Conservation (phyloP, 2,888 invertebrate genomes). For the Cantharis rufa region DNA sequence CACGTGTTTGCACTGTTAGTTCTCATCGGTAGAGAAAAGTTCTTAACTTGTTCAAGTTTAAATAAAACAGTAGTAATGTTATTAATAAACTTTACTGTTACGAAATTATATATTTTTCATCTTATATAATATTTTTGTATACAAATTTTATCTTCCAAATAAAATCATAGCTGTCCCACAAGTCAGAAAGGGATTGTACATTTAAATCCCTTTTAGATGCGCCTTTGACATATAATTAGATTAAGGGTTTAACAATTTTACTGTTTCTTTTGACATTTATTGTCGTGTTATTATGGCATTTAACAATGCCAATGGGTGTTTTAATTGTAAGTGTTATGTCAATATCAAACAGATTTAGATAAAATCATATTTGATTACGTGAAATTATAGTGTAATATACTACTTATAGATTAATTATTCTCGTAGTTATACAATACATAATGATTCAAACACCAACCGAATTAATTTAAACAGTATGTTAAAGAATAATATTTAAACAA, state of each 20-base stretch:
- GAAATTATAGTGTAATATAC: neutral
- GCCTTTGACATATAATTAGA: neutral
- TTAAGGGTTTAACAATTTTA: neutral
- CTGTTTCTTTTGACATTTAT: neutral
- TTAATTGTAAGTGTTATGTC: neutral
- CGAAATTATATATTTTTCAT: neutral
- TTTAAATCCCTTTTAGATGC: neutral
- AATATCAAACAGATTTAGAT: neutral
- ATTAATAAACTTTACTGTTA: neutral
- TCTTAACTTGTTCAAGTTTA: neutral
- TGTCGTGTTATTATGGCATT: neutral
- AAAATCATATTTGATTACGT: neutral
- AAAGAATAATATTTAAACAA: neutral
- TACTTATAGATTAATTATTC: no score
- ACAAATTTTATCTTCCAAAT: neutral
- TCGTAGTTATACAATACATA: no score
- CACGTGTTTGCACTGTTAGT: neutral
- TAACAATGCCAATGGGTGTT: neutral
- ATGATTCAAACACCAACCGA: no score
- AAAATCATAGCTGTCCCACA: neutral
- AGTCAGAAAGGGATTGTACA: neutral
- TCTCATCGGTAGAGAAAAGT: neutral
- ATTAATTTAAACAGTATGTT: neutral
- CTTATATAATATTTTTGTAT: neutral
- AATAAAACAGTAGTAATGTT: neutral